Conservation (phyloP, 2,888 invertebrate species). For the Andricus quercusramuli region DNA sequence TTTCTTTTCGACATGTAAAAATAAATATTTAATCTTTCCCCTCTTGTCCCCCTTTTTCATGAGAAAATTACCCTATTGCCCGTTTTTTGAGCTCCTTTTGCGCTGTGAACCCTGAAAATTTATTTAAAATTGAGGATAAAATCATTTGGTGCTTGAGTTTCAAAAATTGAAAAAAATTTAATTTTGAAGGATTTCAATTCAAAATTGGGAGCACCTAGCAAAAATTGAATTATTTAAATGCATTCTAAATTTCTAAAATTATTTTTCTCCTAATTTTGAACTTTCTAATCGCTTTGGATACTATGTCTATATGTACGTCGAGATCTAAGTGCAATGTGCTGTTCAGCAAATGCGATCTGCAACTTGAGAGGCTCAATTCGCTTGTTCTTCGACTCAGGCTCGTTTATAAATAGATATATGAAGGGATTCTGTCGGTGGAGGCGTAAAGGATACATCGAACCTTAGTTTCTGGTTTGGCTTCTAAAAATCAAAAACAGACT, state of each 20-base stretch:
- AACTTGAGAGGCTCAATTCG: background rate
- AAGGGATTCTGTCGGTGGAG: background rate
- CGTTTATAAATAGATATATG: background rate
- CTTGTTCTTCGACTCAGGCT: background rate
- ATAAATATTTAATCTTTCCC: no score
- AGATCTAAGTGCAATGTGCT: background rate
- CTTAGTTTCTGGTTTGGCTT: background rate
- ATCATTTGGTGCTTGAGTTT: background rate
- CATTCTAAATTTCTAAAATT: background rate
- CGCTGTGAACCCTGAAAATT: no score
- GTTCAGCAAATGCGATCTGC: background rate
- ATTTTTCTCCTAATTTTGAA: background rate
- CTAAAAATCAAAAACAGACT: background rate
- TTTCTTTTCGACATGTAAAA: no score
- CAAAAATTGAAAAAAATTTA: background rate
- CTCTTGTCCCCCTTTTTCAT: no score
- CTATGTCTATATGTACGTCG: background rate
- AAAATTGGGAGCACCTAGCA: no score
- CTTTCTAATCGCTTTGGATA: background rate
- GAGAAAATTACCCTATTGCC: no score
- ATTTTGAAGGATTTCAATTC: no score
- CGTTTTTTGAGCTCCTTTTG: no score
- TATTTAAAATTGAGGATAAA: no score
- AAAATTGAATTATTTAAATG: no score
- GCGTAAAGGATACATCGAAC: background rate